These are phyloP conservation scores for Caenorhabditis zanzibari DNA, from an alignment of 2,888 invertebrate genomes.

Conservation along the genomic window DNA sequence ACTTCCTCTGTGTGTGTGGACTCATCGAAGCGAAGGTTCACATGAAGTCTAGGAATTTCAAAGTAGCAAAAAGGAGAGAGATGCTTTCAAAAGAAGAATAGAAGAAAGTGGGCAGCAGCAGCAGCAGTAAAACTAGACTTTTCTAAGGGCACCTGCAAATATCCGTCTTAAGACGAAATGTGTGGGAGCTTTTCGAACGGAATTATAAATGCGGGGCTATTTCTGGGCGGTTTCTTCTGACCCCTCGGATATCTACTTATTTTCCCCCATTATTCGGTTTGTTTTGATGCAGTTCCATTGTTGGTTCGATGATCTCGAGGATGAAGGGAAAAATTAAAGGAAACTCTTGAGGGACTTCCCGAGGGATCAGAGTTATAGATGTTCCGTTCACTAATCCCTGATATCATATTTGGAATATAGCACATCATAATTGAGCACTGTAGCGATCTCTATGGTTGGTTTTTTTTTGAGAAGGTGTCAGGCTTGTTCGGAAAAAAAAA, in stretches of 20 bases:
- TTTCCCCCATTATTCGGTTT: constrained; percentile 44
- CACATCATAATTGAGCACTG: no score
- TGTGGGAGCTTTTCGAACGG: not conserved
- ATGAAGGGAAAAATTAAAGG: no score
- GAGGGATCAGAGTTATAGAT: not conserved
- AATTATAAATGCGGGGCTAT: constrained; percentile 20
- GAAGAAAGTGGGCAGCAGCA: not conserved
- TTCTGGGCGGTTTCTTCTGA: constrained; percentile 13
- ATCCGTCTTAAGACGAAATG: constrained; percentile 1
- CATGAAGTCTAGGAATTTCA: constrained; percentile 54
- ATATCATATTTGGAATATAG: constrained; percentile 2
- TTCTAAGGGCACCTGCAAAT: constrained; percentile 21
- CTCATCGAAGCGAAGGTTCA: constrained; percentile 44
- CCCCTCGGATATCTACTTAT: constrained; percentile 10
- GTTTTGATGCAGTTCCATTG: constrained; percentile 11
- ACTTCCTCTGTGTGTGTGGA: constrained; percentile 34
- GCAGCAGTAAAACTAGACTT: constrained; percentile 1
- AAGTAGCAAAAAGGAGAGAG: constrained; percentile 29
- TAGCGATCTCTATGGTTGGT: no score
- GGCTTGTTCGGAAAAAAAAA: no score
- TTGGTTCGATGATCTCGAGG: constrained; percentile 46
- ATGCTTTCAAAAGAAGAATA: constrained; percentile 10
- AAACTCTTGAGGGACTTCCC: constrained; percentile 6
- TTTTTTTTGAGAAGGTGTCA: no score
- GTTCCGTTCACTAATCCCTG: constrained; percentile 8